Percentiles rank a stretch among this genome's conserved stretches.
Conservation (phyloP, 1,140 invertebrate genomes). For the Bombus pascuorum region DNA sequence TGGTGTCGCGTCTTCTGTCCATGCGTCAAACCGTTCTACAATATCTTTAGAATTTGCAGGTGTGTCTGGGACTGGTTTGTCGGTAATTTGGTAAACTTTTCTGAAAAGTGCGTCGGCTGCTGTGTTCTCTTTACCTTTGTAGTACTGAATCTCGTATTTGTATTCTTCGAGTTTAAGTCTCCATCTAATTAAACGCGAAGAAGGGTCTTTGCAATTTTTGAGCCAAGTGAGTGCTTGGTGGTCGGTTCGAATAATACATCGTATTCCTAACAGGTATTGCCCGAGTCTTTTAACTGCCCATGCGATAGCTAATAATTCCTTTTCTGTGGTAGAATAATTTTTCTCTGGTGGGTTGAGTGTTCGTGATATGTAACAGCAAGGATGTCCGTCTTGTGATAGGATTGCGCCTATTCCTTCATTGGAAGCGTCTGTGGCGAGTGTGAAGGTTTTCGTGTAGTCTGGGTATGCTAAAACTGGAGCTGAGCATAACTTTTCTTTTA, state of each 20-base stretch:
- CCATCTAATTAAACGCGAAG: slow-evolving; percentile 7
- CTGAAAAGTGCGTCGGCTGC: neutral
- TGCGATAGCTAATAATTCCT: no score
- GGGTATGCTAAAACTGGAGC: neutral
- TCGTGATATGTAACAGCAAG: neutral
- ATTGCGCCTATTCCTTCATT: no score
- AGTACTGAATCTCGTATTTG: neutral
- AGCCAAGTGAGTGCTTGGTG: no score
- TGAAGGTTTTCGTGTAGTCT: no score
- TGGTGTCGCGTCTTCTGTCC: neutral
- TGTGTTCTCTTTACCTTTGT: slow-evolving; percentile 17
- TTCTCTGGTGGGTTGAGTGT: neutral
- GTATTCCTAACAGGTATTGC: no score
- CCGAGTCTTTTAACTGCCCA: no score
- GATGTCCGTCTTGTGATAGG: no score
- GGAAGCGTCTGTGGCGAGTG: no score
- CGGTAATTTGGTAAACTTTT: neutral
- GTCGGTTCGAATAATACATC: no score
- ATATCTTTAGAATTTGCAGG: accelerated
- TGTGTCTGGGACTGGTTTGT: neutral
- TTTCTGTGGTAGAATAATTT: neutral
- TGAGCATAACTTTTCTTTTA: neutral
- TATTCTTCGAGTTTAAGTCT: slow-evolving; percentile 20
- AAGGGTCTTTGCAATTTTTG: neutral
- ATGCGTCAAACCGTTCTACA: neutral